Conservation (phyloP, 2,797 vertebrate species). For the Pseudotriccus pelzelni region DNA sequence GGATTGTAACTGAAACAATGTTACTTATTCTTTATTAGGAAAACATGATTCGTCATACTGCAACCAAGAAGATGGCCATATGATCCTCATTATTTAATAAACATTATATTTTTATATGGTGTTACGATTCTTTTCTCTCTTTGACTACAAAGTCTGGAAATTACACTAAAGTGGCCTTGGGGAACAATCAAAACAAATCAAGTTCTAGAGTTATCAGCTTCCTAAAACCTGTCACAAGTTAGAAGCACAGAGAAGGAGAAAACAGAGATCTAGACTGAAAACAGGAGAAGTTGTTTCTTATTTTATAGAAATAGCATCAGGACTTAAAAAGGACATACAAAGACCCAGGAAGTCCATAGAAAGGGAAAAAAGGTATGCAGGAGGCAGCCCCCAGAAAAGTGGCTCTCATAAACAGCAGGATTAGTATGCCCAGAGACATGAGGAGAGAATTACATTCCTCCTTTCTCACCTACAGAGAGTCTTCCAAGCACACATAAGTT, state of each 20-base stretch:
- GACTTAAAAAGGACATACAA: background rate
- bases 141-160: background rate
- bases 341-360: background rate
- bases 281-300: background rate
- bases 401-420: background rate
- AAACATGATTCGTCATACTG: conserved; percentile 30
- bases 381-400: background rate
- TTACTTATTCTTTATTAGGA: background rate
- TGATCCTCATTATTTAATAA: conserved; percentile 35
- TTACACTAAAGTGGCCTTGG: background rate
- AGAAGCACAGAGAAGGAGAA: background rate
- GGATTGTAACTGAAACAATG: background rate
- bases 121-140: background rate
- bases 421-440: background rate
- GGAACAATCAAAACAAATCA: conserved; percentile 3
- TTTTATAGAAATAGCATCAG: background rate
- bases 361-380: background rate
- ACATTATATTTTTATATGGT: background rate
- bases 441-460: background rate
- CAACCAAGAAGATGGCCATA: background rate
- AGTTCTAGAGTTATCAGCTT: background rate
- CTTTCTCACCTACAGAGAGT: background rate
- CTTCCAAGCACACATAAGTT: background rate
- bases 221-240: background rate
- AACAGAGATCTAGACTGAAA: background rate